These are phyloP conservation scores for Pangasius larnaudii DNA, from an alignment of 2,797 vertebrate species.

Conservation along the genomic window DNA sequence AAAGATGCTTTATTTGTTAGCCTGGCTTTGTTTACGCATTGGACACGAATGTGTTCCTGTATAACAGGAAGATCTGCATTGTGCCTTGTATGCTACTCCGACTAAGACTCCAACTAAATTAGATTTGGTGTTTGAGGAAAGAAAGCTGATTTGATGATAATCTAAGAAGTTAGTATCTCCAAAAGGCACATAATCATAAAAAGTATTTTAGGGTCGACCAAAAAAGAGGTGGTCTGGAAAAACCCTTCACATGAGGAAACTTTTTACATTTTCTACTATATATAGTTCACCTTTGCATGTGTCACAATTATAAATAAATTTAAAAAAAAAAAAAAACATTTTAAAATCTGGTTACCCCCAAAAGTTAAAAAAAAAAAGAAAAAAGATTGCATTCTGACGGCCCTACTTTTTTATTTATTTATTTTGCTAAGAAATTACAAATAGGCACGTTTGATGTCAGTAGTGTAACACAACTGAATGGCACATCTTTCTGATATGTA, in stretches of 20 bases:
- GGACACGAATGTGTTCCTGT: neutral
- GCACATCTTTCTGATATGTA: neutral
- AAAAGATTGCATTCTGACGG: too few relatives aligned
- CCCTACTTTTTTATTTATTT: neutral
- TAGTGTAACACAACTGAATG: neutral
- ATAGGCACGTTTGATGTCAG: too few relatives aligned
- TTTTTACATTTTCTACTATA: neutral
- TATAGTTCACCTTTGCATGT: neutral
- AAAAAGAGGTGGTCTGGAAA: neutral
- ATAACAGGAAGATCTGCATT: neutral
- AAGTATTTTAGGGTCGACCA: neutral
- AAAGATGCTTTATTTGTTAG: constrained; percentile 10
- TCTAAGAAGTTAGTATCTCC: neutral
- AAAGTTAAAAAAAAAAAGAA: neutral
- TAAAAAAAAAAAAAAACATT: neutral
- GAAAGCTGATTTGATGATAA: neutral
- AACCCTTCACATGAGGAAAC: neutral
- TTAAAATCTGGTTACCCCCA: neutral
- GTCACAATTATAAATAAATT: neutral
- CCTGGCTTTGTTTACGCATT: neutral
- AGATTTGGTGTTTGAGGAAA: neutral
- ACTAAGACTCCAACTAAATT: neutral
- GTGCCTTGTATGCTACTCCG: neutral
- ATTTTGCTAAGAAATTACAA: neutral
- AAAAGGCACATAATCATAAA: neutral